Evolutionary conservation across 37 sponge, comb jelly and placozoan genomes (phyloP), one percentile per base, ranked within the genome.

Genomic region (Spongia lamella): DNA sequence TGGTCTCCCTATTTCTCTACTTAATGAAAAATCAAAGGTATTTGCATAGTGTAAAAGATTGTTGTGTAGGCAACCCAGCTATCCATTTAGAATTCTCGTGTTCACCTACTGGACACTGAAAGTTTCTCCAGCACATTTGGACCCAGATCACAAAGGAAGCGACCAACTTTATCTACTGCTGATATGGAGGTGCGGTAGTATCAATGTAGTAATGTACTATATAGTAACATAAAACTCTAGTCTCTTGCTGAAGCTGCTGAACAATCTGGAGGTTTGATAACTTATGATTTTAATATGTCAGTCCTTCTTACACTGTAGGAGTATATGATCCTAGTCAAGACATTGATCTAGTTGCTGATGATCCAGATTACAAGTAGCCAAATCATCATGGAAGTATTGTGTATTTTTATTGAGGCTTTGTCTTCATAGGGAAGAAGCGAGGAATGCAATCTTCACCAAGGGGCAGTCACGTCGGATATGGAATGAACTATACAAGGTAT

Each of bases 401-500:
- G 70, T 49, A 26, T 68, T 21, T 68, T n/a, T 40, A 51, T 63
- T 63, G 51, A 54, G 72, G n/a, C n/a, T n/a, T n/a, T n/a, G n/a
- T 77, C 30, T 63, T 64, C 38, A 31, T 54, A 97, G 90, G 54
- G 63, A 53, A 15, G 96, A 95, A 50, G 85, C 92, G 27, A 81
- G 83, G 61, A 89, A 98, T 27, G 69, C 80, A 38, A 83, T 94
- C 14, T 98, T 90, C 76, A 78, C 33, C 20, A 91, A 91, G 37
- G 99, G 99, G 1, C 99, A 98, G 80, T 95, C 96, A 0, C 89
- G 84, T 60, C 70, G 99, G 24, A 92, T 98, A 1, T 95, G 96
- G 93, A 89, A 84, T 75, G 99, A 98, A 70, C 84, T 98, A 54
- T 92, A 92, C 83, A 98, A 98, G 81, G 99, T 96, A 19, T 36